Evolutionary conservation across 1,140 invertebrate species (phyloP).

Genomic region (Aphidius ervi): DNA sequence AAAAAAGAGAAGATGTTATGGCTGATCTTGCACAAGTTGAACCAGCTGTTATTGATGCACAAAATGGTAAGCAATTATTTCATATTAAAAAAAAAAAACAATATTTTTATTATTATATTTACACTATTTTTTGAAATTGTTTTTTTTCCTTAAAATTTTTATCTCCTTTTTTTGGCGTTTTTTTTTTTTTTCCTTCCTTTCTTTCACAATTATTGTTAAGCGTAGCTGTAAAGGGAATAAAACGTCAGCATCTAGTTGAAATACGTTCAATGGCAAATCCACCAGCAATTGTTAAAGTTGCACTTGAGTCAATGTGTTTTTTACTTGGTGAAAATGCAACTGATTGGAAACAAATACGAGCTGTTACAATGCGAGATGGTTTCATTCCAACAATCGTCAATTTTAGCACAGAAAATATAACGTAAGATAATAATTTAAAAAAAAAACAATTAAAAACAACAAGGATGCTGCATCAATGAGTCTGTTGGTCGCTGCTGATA

Average conservation of each 20-base stretch:
- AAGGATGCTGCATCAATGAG: background rate
- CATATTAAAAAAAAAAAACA: no score
- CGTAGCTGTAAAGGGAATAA: conserved; percentile 92
- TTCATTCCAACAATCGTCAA: conserved; percentile 98
- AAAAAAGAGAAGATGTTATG: conserved; percentile 90
- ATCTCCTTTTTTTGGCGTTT: conserved; percentile 8
- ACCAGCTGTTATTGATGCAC: conserved; percentile 97
- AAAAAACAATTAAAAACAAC: background rate
- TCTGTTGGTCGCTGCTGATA: background rate
- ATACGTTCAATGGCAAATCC: conserved; percentile 93
- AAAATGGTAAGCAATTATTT: conserved; percentile 70
- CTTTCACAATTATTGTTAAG: conserved; percentile 24
- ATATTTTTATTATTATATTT: background rate
- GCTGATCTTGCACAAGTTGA: conserved; percentile 93
- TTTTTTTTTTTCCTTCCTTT: background rate
- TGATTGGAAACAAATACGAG: conserved; percentile 92
- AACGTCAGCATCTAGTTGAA: conserved; percentile 93
- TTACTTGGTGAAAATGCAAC: conserved; percentile 84
- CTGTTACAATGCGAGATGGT: conserved; percentile 93
- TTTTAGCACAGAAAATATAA: conserved; percentile 92
- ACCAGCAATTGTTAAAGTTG: conserved; percentile 87
- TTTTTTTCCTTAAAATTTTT: background rate
- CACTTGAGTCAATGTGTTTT: conserved; percentile 92
- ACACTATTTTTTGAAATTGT: background rate
- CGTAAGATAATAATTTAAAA: conserved; percentile 68